These are phyloP conservation scores for Hemitrygon akajei DNA, from an alignment of 2,797 vertebrate species.

Conservation along the genomic window DNA sequence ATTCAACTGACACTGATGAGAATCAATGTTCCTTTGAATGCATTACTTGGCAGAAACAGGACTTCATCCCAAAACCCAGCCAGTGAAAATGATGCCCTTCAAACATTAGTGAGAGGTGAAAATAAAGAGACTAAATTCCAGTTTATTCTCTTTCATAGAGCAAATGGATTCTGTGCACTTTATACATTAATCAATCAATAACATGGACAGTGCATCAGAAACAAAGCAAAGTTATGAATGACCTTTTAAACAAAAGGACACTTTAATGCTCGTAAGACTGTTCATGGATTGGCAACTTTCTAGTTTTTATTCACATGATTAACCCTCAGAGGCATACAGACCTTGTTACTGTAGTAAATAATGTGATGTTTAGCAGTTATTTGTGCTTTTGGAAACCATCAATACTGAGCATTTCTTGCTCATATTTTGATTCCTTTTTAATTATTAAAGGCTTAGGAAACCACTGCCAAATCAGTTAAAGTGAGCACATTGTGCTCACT, in stretches of 20 bases:
- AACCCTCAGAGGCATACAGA: constrained; percentile 73
- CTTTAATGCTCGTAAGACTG: constrained; percentile 91
- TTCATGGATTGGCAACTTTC: constrained; percentile 87
- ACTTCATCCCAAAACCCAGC: constrained; percentile 89
- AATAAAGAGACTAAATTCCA: constrained; percentile 77
- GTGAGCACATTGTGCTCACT: background rate
- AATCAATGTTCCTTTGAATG: constrained; percentile 91
- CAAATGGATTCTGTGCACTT: constrained; percentile 99
- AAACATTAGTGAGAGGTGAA: constrained; percentile 95
- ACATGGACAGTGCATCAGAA: constrained; percentile 97
- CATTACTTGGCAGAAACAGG: constrained; percentile 92
- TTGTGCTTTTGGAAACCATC: constrained; percentile 40
- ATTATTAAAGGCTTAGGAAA: background rate
- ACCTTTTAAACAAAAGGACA: constrained; percentile 96
- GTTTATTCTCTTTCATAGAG: constrained; percentile 89
- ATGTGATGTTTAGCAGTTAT: constrained; percentile 69
- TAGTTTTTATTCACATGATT: constrained; percentile 81
- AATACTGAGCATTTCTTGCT: background rate
- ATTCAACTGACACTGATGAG: constrained; percentile 94
- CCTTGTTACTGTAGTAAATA: constrained; percentile 67
- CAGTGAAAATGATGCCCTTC: constrained; percentile 76
- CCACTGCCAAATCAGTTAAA: background rate
- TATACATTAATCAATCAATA: constrained; percentile 99
- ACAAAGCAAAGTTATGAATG: constrained; percentile 97
- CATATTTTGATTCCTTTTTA: background rate